Conservation (phyloP, 2,888 invertebrate species). For the Plebejus argus region DNA sequence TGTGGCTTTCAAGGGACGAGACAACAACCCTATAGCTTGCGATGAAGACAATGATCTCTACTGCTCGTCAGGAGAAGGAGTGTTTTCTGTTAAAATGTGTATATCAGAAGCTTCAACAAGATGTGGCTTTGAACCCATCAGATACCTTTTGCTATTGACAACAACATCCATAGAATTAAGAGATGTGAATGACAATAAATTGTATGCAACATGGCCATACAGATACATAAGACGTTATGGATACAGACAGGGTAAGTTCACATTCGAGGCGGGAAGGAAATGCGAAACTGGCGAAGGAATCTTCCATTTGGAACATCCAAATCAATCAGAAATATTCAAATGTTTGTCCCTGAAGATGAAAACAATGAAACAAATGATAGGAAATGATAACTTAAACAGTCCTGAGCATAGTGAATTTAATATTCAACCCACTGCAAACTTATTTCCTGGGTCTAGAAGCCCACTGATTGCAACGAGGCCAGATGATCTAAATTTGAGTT, state of each 20-base stretch:
- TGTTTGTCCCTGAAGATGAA: slow-evolving; percentile 92
- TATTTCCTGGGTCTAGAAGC: slow-evolving; percentile 91
- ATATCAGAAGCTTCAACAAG: slow-evolving; percentile 89
- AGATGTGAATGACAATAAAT: slow-evolving; percentile 82
- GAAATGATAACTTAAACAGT: slow-evolving; percentile 83
- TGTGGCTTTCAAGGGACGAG: slow-evolving; percentile 88
- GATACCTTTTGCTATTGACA: slow-evolving; percentile 88
- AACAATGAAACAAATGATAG: slow-evolving; percentile 91
- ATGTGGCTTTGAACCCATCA: slow-evolving; percentile 86
- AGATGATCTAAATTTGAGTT: slow-evolving; percentile 72
- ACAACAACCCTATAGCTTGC: slow-evolving; percentile 81
- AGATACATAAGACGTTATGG: slow-evolving; percentile 91
- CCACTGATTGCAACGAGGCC: slow-evolving; percentile 85
- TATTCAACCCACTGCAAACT: slow-evolving; percentile 87
- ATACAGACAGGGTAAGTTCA: slow-evolving; percentile 92
- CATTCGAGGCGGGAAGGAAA: slow-evolving; percentile 93
- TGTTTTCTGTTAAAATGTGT: slow-evolving; percentile 89
- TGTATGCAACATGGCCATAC: slow-evolving; percentile 91
- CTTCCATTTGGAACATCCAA: slow-evolving; percentile 89
- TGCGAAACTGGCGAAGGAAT: slow-evolving; percentile 93
- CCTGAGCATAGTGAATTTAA: slow-evolving; percentile 86
- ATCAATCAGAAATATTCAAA: slow-evolving; percentile 90
- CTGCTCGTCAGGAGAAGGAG: slow-evolving; percentile 90
- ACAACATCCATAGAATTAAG: slow-evolving; percentile 88
- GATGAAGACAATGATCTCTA: slow-evolving; percentile 95